Conservation (phyloP, 1,140 invertebrate genomes). For the Drosophila parabipectinata region DNA sequence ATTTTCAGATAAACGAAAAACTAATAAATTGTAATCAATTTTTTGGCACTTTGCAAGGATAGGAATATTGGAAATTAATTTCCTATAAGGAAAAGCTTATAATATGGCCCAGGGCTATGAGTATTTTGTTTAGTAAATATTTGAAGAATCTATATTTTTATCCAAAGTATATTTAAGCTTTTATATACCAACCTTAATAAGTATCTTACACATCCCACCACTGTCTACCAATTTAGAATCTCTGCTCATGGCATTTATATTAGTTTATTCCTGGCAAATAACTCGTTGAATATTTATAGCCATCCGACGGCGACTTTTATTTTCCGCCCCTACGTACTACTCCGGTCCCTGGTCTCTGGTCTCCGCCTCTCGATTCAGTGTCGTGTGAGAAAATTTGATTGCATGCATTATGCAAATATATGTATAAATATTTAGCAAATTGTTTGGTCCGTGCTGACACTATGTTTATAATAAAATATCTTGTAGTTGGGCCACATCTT, state of each 20-base stretch:
- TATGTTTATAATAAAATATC: conserved; percentile 42
- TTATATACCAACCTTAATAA: too few relatives aligned
- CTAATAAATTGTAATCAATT: neutral
- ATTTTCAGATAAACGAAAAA: conserved; percentile 3
- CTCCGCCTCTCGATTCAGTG: conserved; percentile 5
- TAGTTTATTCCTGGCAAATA: conserved; percentile 38
- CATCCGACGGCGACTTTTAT: conserved; percentile 54
- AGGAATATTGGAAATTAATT: neutral
- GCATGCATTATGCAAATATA: conserved; percentile 71
- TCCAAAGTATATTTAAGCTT: too few relatives aligned
- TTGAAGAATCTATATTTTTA: too few relatives aligned
- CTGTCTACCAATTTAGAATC: conserved; percentile 10
- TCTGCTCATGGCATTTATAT: conserved; percentile 21
- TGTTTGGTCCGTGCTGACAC: conserved; percentile 54
- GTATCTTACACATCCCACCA: neutral
- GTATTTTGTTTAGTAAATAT: too few relatives aligned
- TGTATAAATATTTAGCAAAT: conserved; percentile 69
- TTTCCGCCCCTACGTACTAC: conserved; percentile 8
- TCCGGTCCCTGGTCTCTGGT: neutral
- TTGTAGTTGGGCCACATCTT: conserved; percentile 25
- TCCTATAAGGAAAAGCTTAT: neutral
- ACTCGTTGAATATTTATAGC: conserved; percentile 61
- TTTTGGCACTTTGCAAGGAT: neutral
- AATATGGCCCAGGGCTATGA: neutral
- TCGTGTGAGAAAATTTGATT: conserved; percentile 60